A percentile compares a stretch with the other conserved stretches of the same genome.
phyloP scores from a whole-genome alignment of 2,888 invertebrate genomes.

The Brachyptera putata region DNA sequence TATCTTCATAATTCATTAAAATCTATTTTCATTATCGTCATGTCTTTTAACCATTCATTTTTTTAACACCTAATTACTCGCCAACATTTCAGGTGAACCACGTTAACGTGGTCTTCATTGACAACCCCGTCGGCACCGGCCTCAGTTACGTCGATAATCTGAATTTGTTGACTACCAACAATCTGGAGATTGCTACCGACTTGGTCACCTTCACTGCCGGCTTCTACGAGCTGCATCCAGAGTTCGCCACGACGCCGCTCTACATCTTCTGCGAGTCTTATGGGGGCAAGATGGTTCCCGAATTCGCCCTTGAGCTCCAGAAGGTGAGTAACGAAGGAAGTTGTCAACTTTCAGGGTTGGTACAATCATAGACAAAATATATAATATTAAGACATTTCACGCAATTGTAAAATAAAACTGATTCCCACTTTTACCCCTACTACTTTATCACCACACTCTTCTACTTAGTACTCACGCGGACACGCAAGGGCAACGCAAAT shows the following conservation, averaged over 20 bases:
- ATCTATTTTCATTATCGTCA: no score
- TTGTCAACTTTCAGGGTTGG: no score
- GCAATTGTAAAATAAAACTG: no score
- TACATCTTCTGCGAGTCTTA: constrained; percentile 89
- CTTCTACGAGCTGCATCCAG: constrained; percentile 62
- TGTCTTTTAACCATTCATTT: no score
- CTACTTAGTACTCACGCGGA: no score
- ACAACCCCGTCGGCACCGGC: constrained; percentile 87
- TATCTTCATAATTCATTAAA: no score
- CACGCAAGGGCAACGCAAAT: no score
- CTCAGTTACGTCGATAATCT: constrained; percentile 70
- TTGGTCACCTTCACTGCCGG: constrained; percentile 66
- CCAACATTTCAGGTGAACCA: constrained; percentile 64
- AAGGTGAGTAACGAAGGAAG: constrained; percentile 41
- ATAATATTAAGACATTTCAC: no score
- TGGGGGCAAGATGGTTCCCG: constrained; percentile 89
- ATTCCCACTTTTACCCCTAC: no score
- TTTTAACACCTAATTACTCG: no score
- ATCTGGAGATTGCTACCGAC: constrained; percentile 67
- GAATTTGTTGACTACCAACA: constrained; percentile 51
- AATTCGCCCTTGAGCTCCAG: constrained; percentile 59
- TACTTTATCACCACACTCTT: no score
- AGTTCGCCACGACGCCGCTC: constrained; percentile 67
- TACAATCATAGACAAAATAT: no score
- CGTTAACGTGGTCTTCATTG: constrained; percentile 81